Evolutionary conservation across 2,888 invertebrate genomes (phyloP).

Genomic region (Phyllotreta cruciferae): DNA sequence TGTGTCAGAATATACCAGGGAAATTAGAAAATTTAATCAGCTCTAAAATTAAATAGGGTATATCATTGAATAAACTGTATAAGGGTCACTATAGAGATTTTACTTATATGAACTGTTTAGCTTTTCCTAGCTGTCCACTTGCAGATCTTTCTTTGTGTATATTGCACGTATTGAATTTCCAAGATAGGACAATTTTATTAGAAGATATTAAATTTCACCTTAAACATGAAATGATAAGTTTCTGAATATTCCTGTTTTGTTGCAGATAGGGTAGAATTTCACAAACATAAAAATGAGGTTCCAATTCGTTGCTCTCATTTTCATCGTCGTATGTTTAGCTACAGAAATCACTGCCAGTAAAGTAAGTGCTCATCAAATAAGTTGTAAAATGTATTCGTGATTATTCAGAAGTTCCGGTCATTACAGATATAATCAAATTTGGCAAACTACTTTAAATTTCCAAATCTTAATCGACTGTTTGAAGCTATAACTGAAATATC

Average conservation of each 20-base stretch:
- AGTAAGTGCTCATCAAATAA: slow-evolving; percentile 46
- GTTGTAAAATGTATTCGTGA: not conserved
- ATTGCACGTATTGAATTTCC: too few species aligned
- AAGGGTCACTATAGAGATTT: too few species aligned
- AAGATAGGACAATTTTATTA: too few species aligned
- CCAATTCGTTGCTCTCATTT: slow-evolving; percentile 44
- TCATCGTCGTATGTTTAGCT: slow-evolving; percentile 46
- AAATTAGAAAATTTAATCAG: not conserved
- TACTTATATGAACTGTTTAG: too few species aligned
- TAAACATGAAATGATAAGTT: not conserved
- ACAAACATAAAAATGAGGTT: slow-evolving; percentile 50
- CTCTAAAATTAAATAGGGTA: not conserved
- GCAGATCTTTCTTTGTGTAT: too few species aligned
- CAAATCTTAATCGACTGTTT: too few species aligned
- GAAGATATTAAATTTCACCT: too few species aligned
- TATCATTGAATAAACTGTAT: not conserved
- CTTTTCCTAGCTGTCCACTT: too few species aligned
- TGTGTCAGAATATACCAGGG: not conserved
- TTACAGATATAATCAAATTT: not conserved
- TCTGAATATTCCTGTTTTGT: slow-evolving; percentile 12
- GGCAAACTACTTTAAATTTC: not conserved
- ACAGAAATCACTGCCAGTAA: slow-evolving; percentile 49
- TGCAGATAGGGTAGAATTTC: slow-evolving; percentile 32
- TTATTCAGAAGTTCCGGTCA: slow-evolving; percentile 2
- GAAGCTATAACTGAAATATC: not conserved